Base-by-base conservation (phyloP, 2,888 invertebrate genomes). In the Epirrhoe alternata region DNA sequence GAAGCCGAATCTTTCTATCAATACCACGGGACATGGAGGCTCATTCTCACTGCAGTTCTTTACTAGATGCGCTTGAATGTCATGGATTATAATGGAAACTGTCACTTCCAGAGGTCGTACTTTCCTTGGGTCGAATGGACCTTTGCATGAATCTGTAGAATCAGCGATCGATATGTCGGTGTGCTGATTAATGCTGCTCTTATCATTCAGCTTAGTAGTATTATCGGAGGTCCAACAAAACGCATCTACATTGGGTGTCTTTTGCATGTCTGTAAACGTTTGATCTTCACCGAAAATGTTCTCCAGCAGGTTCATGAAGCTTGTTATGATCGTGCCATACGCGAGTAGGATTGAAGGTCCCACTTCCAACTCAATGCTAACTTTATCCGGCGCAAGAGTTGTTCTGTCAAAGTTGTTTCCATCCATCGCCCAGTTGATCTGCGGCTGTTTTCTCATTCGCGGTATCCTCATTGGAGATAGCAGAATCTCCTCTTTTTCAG, bases 201-300 rank as follows among this genome's bases (percentile, higher is more conserved):
- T 89, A 50, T 93, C 93, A 64, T 87, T 88, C 6, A 83, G 12
- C 75, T 92, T 93, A 0, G 86, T 77, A n/a, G 80, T 72, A 49
- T 84, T 87, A 45, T 93, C 94, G 60, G 87, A 85, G 57, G 90
- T 86, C 87, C 90, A 89, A 68, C 78, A 83, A 65, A 86, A 89
- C 0, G 87, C 83, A 14, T 90, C 90, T 38, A 90, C 84, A 5
- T 89, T 94, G 0, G 95, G 92, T 42, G 91, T 89, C 74, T 96
- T 95, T 76, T 97, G 97, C 97, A 98, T 98, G 79, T 99, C 98
- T 0, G 97, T 97, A 81, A 98, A 98, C 30, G 94, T 95, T 89
- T 99, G 99, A 92, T 98, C 97, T 87, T 98, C 98, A 0, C 99
- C 99, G 85, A 99, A 98, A 74, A 99, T 98, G 83, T 99, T 99